Percentiles rank a stretch among this genome's conserved stretches.
These are phyloP conservation scores for Drosophila paulistorum DNA, from an alignment of 1,140 invertebrate genomes.

Conservation along the genomic window DNA sequence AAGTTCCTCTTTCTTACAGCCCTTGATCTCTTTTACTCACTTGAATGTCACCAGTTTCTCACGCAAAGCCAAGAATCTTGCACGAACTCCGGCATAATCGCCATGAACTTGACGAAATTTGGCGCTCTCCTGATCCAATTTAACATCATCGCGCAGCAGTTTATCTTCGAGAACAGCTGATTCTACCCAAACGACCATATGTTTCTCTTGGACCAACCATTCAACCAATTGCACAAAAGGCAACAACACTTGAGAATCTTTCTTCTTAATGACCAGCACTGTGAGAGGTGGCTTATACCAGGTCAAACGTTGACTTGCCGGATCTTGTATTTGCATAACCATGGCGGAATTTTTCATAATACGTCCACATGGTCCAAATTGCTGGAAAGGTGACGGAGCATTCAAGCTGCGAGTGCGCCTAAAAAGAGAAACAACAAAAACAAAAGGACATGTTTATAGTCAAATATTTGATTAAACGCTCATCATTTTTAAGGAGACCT, in stretches of 20 bases:
- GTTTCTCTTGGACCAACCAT: constrained; percentile 96
- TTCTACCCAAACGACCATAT: constrained; percentile 98
- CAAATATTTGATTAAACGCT: not conserved
- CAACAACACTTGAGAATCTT: constrained; percentile 93
- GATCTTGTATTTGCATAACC: constrained; percentile 99
- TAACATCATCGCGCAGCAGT: constrained; percentile 87
- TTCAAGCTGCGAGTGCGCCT: constrained; percentile 96
- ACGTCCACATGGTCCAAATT: constrained; percentile 97
- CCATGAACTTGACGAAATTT: constrained; percentile 65
- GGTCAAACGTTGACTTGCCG: constrained; percentile 95
- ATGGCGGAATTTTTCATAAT: constrained; percentile 98
- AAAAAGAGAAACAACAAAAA: constrained; percentile 83
- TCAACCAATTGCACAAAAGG: constrained; percentile 96
- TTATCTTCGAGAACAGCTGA: constrained; percentile 93
- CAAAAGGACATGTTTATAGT: not conserved
- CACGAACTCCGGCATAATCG: constrained; percentile 62
- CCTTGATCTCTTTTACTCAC: constrained; percentile 42
- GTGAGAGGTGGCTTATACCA: constrained; percentile 98
- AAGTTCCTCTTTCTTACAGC: too few species aligned
- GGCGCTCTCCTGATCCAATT: constrained; percentile 61
- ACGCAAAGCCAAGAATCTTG: constrained; percentile 88
- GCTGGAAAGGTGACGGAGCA: constrained; percentile 95
- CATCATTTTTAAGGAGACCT: constrained; percentile 26
- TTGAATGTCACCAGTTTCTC: constrained; percentile 94
- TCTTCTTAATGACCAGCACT: constrained; percentile 97